These are phyloP conservation scores for Drosophila tropicalis DNA, from an alignment of 1,140 invertebrate species.

Conservation along the genomic window DNA sequence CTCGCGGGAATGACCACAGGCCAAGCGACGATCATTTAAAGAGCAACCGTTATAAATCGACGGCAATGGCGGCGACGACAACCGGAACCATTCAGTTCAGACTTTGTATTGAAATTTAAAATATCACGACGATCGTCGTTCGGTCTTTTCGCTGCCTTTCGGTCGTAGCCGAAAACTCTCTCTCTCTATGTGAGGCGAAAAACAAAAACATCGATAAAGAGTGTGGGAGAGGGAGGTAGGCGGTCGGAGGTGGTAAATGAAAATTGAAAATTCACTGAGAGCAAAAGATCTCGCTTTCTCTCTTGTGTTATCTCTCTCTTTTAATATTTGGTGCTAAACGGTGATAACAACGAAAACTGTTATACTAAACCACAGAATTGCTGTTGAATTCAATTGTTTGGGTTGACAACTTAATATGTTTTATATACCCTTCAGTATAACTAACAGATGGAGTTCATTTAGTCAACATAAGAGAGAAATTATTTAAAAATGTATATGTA, in stretches of 20 bases:
- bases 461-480: background rate
- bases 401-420: constrained; percentile 48
- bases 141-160: constrained; percentile 40
- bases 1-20: constrained; percentile 10
- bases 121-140: constrained; percentile 29
- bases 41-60: constrained; percentile 41
- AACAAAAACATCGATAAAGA: constrained; percentile 61
- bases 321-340: constrained; percentile 22
- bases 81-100: constrained; percentile 69
- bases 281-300: background rate
- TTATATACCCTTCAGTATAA: background rate
- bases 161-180: constrained; percentile 24
- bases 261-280: constrained; percentile 37
- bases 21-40: background rate
- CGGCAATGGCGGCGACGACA: constrained; percentile 40
- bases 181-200: constrained; percentile 17
- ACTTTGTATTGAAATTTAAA: constrained; percentile 63
- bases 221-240: constrained; percentile 8
- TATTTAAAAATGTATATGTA: no score
- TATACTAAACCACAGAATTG: constrained; percentile 26
- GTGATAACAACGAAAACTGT: constrained; percentile 63
- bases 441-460: background rate
- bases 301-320: constrained; percentile 10
- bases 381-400: constrained; percentile 36
- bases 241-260: constrained; percentile 13